Evolutionary conservation across 1,140 invertebrate species (phyloP).

Genomic region (Zaprionus africanus): DNA sequence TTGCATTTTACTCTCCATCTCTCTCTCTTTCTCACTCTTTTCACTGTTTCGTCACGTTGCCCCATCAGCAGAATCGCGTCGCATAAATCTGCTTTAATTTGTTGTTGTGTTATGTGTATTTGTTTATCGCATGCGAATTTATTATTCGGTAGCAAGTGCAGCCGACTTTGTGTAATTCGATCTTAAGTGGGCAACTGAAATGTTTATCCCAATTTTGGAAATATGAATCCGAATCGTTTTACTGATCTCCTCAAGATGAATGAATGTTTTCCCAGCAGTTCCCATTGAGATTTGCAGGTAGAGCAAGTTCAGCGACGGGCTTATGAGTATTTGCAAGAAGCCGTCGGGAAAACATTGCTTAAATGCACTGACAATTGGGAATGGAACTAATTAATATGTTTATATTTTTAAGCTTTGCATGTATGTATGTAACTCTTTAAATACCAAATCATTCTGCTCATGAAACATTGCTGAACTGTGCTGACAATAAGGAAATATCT

Average conservation of each 20-base stretch:
- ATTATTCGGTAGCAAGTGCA: constrained; percentile 32
- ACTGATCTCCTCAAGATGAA: neutral
- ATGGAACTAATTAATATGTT: too few relatives aligned
- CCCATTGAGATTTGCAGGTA: neutral
- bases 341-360: neutral
- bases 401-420: too few relatives aligned
- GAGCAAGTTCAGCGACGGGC: neutral
- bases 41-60: constrained; percentile 10
- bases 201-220: constrained; percentile 1
- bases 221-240: neutral
- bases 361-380: neutral
- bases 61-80: constrained; percentile 30
- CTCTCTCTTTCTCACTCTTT: constrained; percentile 4
- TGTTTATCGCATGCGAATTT: constrained; percentile 1
- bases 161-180: constrained; percentile 63
- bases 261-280: neutral
- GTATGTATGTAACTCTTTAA: too few relatives aligned
- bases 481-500: too few relatives aligned
- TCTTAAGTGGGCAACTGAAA: constrained; percentile 33
- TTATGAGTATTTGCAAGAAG: neutral
- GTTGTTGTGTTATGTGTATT: neutral
- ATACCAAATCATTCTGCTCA: too few relatives aligned
- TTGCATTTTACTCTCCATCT: constrained; percentile 42
- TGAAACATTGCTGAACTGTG: too few relatives aligned
- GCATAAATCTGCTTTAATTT: constrained; percentile 51